Evolutionary conservation across 1,140 invertebrate species (phyloP).

Genomic region (Trissolcus basalis): DNA sequence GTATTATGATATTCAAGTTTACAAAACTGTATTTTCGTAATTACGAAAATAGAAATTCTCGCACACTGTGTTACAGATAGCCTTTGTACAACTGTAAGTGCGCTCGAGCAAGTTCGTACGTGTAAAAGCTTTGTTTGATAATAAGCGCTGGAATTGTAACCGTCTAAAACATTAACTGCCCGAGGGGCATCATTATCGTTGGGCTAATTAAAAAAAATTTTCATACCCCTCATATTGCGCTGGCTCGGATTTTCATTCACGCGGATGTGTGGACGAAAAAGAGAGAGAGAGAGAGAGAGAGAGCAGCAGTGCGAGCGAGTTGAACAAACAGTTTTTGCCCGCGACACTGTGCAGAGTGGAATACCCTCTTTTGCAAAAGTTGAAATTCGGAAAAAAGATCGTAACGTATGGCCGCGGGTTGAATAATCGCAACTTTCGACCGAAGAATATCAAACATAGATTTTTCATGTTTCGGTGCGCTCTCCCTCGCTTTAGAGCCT

Average conservation of each 20-base stretch:
- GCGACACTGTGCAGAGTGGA: too few relatives aligned
- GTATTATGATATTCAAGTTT: constrained; percentile 14
- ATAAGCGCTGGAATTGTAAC: neutral
- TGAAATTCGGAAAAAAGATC: too few relatives aligned
- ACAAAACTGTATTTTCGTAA: constrained; percentile 9
- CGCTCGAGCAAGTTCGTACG: neutral
- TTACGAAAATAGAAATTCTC: constrained; percentile 5
- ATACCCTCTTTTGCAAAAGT: too few relatives aligned
- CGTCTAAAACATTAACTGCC: too few relatives aligned
- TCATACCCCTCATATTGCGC: too few relatives aligned
- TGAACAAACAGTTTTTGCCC: constrained; percentile 3
- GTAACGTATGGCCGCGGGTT: constrained; percentile 15
- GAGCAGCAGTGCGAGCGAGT: too few relatives aligned
- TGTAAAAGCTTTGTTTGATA: neutral
- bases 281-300: too few relatives aligned
- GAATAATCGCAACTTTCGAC: constrained; percentile 28
- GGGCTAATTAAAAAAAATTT: constrained; percentile 6
- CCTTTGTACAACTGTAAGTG: neutral
- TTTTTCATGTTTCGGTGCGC: constrained; percentile 31
- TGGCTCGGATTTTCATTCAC: neutral
- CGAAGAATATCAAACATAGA: constrained; percentile 49
- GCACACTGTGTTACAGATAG: too few relatives aligned
- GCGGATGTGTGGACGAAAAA: neutral
- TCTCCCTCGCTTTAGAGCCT: constrained; percentile 12
- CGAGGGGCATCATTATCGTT: neutral